These are phyloP conservation scores for Aquatica leii DNA, from an alignment of 2,888 invertebrate genomes.

Conservation along the genomic window DNA sequence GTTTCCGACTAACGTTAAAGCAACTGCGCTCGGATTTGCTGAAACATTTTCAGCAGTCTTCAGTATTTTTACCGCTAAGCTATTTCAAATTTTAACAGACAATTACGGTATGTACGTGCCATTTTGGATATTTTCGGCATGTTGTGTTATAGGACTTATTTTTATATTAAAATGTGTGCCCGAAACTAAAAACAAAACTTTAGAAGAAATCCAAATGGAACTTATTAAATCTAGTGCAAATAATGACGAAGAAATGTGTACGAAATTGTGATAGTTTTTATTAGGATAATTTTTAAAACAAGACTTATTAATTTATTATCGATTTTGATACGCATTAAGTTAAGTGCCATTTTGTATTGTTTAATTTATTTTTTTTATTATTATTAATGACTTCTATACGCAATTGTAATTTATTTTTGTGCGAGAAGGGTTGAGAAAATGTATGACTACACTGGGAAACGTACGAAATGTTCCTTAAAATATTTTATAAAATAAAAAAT, in stretches of 20 bases:
- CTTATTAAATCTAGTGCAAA: constrained; percentile 5
- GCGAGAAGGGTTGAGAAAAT: too few relatives aligned
- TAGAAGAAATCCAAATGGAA: constrained; percentile 68
- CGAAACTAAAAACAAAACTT: constrained; percentile 75
- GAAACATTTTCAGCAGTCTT: constrained; percentile 63
- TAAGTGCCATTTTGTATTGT: constrained; percentile 9
- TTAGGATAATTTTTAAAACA: background rate
- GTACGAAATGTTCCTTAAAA: too few relatives aligned
- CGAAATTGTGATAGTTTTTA: background rate
- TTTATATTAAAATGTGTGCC: constrained; percentile 69
- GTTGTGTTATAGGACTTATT: constrained; percentile 67
- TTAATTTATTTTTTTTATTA: constrained; percentile 1
- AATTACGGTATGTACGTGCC: constrained; percentile 68
- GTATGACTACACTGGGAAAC: too few relatives aligned
- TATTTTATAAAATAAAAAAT: too few relatives aligned
- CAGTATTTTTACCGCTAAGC: constrained; percentile 61
- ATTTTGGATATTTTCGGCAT: constrained; percentile 70
- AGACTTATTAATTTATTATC: background rate
- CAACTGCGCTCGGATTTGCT: constrained; percentile 65
- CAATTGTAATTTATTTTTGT: too few relatives aligned
- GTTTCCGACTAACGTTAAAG: constrained; percentile 65
- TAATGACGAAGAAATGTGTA: constrained; percentile 1
- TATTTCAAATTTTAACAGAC: constrained; percentile 64
- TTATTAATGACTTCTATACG: too few relatives aligned
- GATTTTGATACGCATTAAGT: background rate